These are phyloP conservation scores for Stratiomys singularior DNA, from an alignment of 2,888 invertebrate species.

Conservation along the genomic window DNA sequence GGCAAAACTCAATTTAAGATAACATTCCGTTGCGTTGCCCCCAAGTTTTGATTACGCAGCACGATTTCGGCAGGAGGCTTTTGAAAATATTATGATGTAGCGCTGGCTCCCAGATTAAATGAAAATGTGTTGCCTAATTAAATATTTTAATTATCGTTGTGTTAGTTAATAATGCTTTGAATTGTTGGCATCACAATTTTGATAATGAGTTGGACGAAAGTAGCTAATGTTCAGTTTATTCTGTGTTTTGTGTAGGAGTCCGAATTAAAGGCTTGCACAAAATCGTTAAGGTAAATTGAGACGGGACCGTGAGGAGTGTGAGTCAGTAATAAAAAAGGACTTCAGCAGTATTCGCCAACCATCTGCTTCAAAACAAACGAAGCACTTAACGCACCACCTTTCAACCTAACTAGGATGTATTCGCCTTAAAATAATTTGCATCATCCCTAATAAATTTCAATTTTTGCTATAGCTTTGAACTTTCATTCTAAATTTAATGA, in stretches of 20 bases:
- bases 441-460: too few relatives aligned
- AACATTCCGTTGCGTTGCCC: not conserved
- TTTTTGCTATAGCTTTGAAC: too few relatives aligned
- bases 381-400: too few relatives aligned
- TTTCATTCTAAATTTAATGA: not conserved
- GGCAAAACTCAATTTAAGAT: slow-evolving; percentile 29
- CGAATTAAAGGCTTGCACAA: too few relatives aligned
- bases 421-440: too few relatives aligned
- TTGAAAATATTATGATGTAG: not conserved
- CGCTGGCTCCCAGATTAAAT: slow-evolving; percentile 1
- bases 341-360: too few relatives aligned
- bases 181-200: not conserved
- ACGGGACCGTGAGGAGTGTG: too few relatives aligned
- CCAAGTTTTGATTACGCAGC: slow-evolving; percentile 12
- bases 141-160: slow-evolving; percentile 37
- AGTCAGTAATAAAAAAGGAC: too few relatives aligned
- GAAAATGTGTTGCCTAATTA: slow-evolving; percentile 20
- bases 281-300: too few relatives aligned
- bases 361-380: too few relatives aligned
- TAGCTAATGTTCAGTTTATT: not conserved
- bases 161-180: slow-evolving; percentile 2
- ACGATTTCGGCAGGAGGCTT: not conserved
- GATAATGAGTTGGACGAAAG: not conserved
- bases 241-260: not conserved
- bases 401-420: too few relatives aligned